phyloP scores from a whole-genome alignment of 2,113 vertebrate species.

The Scomber scombrus region DNA sequence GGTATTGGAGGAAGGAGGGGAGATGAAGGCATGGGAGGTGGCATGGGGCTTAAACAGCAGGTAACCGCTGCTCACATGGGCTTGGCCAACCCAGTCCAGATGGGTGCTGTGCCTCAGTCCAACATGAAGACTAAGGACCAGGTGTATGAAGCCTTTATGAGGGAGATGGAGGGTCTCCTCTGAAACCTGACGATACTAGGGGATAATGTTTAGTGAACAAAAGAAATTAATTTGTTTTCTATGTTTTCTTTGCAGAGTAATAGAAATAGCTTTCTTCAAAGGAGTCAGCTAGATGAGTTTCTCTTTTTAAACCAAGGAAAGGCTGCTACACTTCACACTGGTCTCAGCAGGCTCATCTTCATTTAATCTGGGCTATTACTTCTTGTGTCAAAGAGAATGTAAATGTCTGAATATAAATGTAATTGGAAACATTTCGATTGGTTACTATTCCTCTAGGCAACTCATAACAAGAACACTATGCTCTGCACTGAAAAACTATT shows the following conservation, averaged over 20 bases:
- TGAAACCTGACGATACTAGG: constrained; percentile 60
- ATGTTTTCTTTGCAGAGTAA: constrained; percentile 37
- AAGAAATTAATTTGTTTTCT: constrained; percentile 30
- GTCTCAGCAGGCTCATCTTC: constrained; percentile 11
- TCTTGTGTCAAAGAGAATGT: constrained; percentile 31
- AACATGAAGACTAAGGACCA: constrained; percentile 98
- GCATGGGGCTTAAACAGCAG: constrained; percentile 79
- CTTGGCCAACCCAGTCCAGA: constrained; percentile 79
- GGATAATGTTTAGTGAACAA: constrained; percentile 3
- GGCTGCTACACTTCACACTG: neutral
- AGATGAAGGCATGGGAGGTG: constrained; percentile 76
- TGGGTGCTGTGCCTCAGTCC: constrained; percentile 84
- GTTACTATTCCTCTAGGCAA: neutral
- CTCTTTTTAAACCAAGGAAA: neutral
- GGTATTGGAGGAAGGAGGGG: constrained; percentile 84
- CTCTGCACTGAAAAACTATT: constrained; percentile 6
- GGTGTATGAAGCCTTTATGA: constrained; percentile 99
- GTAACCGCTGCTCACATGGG: constrained; percentile 78
- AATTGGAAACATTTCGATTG: constrained; percentile 18
- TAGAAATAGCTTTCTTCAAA: constrained; percentile 38
- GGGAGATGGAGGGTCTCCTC: constrained; percentile 98
- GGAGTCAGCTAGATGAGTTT: constrained; percentile 32
- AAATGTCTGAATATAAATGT: constrained; percentile 1
- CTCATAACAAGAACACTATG: constrained; percentile 26
- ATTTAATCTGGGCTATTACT: constrained; percentile 22